Evolutionary conservation across 2,888 invertebrate genomes (phyloP), one percentile per base, ranked within the genome.

Genomic region (Spodoptera littoralis): DNA sequence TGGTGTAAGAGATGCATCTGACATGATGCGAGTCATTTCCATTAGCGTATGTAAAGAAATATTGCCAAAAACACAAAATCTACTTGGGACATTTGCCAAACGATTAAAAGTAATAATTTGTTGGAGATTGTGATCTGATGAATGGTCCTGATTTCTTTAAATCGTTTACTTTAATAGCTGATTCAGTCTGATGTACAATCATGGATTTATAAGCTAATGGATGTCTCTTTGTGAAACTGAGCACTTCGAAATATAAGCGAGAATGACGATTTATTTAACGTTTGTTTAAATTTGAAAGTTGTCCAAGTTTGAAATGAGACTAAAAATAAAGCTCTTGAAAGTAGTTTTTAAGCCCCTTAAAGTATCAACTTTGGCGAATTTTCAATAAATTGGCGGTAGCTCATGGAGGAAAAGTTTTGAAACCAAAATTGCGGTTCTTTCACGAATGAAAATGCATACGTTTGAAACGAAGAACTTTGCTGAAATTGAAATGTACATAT

Each of bases 141-240:
- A 78, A 70, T 70, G 58, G 63, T 67, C 58, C 54, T 67, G 69
- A 72, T 70, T 59, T 63, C 56, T 68, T 65, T 78, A 75, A 80
- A 78, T 80, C 79, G 80, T 68, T 52, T 79, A 83, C 71, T 83
- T 78, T 83, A 82, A 86, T 84, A 80, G 82, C 82, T 79, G 80
- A 82, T 82, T 77, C 68, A 56, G 58, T 69, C 75, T 56, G 79
- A 82, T 81, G 66, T 75, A 65, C 49, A 56, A 51, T 47, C 49
- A 70, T 70, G 74, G 72, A 85, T 83, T 81, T 84, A 84, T 78
- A 50, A 48, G 60, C 60, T 65, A 77, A 79, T 68, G 56, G 76
- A 78, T 74, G 75, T 76, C 73, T 75, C 69, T 70, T 54, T 71
- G 65, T 67, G 61, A 62, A 49, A 64, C 65, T 65, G 54, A 59